Conservation (phyloP, 2,888 invertebrate genomes). For the Spisula solida region DNA sequence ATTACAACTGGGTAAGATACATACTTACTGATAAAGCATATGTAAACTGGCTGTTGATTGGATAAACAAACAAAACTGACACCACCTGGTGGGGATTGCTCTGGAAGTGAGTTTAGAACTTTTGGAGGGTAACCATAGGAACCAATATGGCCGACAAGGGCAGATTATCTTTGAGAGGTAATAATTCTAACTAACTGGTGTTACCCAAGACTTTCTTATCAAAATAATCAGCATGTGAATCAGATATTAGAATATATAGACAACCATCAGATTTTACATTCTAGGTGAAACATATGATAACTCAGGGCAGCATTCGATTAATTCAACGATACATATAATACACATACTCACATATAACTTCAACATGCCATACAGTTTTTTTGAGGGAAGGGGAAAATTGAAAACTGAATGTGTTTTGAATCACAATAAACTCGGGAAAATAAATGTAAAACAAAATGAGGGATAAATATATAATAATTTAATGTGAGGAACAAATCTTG, state of each 20-base stretch:
- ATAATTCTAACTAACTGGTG: slow-evolving; percentile 31
- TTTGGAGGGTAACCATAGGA: slow-evolving; percentile 64
- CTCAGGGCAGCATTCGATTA: slow-evolving; percentile 48
- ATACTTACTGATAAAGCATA: slow-evolving; percentile 33
- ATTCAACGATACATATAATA: slow-evolving; percentile 6
- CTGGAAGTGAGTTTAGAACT: slow-evolving; percentile 26
- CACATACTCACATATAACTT: slow-evolving; percentile 27
- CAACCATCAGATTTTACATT: slow-evolving; percentile 34
- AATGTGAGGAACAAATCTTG: not conserved
- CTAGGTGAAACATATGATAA: slow-evolving; percentile 5
- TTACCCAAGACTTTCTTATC: slow-evolving; percentile 52
- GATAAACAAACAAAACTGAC: slow-evolving; percentile 52
- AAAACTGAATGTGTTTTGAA: not conserved
- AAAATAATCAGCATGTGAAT: slow-evolving; percentile 58
- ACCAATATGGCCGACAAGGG: slow-evolving; percentile 50
- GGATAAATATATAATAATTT: slow-evolving; percentile 6
- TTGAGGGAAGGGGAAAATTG: slow-evolving; percentile 23
- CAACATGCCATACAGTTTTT: slow-evolving; percentile 55
- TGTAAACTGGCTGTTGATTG: slow-evolving; percentile 59
- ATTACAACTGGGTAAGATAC: slow-evolving; percentile 44
- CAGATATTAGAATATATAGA: slow-evolving; percentile 41
- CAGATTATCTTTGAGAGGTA: not conserved
- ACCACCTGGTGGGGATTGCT: slow-evolving; percentile 65
- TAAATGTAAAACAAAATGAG: not conserved
- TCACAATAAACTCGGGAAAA: not conserved